Conservation (phyloP, 1,140 invertebrate genomes). For the Rhopalosiphum maidis region DNA sequence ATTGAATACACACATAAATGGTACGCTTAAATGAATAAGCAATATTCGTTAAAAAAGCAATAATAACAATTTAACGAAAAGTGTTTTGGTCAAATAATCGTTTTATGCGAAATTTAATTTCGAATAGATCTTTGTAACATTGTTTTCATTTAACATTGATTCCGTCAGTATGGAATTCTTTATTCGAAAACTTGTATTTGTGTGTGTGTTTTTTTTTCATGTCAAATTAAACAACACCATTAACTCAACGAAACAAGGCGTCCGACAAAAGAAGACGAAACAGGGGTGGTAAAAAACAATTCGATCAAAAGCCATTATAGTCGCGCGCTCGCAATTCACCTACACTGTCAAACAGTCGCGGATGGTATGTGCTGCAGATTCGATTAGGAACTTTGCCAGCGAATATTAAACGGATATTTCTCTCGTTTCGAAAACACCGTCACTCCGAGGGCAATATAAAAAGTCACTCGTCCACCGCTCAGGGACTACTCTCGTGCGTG, state of each 20-base stretch:
- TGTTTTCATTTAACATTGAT: neutral
- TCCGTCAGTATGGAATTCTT: neutral
- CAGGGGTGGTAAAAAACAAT: conserved; percentile 8
- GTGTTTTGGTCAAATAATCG: neutral
- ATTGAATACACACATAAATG: too few species aligned
- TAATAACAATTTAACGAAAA: neutral
- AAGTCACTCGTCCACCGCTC: conserved; percentile 5
- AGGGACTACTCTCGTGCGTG: neutral
- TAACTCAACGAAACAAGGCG: neutral
- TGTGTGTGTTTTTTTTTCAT: neutral
- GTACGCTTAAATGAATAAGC: neutral
- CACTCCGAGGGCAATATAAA: neutral
- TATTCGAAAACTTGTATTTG: neutral
- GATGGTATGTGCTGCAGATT: conserved; percentile 12
- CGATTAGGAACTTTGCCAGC: conserved; percentile 56
- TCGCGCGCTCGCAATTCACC: neutral
- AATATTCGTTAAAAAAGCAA: neutral
- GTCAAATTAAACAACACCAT: conserved; percentile 33
- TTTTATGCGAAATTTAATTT: neutral
- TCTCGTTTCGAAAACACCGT: conserved; percentile 24
- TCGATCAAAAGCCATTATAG: conserved; percentile 45
- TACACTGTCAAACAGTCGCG: conserved; percentile 51
- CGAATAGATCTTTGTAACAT: neutral
- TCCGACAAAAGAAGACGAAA: neutral
- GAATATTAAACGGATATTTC: conserved; percentile 54